Evolutionary conservation across 2,888 invertebrate genomes (phyloP).

Genomic region (Blera fallax): DNA sequence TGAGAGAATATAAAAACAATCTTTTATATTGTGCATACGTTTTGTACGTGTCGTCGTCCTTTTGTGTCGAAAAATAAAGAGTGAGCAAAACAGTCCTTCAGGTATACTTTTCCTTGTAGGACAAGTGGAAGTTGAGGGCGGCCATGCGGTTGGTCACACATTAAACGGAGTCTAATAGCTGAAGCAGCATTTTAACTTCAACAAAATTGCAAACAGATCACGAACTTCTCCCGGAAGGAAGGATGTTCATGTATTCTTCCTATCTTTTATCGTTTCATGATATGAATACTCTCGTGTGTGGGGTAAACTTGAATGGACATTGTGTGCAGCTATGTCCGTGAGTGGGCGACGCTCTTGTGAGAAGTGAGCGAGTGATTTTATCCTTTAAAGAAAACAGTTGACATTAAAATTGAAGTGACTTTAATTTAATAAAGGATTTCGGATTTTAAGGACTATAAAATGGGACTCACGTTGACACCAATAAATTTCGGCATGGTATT

Average conservation of each 20-base stretch:
- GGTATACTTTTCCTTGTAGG: constrained; percentile 22
- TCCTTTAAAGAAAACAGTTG: background rate
- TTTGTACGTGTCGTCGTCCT: constrained; percentile 38
- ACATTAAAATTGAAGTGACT: background rate
- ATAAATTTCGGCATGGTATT: too few species aligned
- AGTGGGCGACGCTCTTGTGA: background rate
- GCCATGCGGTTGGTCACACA: constrained; percentile 34
- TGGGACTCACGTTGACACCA: too few species aligned
- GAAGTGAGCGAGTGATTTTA: background rate
- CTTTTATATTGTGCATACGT: constrained; percentile 34
- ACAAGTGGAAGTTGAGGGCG: constrained; percentile 1
- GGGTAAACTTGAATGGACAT: background rate
- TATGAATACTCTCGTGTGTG: background rate
- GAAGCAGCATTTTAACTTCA: constrained; percentile 67
- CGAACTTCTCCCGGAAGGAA: constrained; percentile 45
- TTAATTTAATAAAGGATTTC: too few species aligned
- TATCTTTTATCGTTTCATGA: background rate
- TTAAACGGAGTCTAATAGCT: constrained; percentile 55
- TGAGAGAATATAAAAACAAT: constrained; percentile 45
- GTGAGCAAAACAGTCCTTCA: constrained; percentile 35
- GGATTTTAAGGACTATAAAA: too few species aligned
- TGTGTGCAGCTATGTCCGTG: background rate
- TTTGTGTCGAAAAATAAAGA: constrained; percentile 11
- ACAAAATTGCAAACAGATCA: constrained; percentile 55
- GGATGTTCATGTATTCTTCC: constrained; percentile 11